Evolutionary conservation across 1,140 invertebrate species (phyloP).

Genomic region (Maniola jurtina): DNA sequence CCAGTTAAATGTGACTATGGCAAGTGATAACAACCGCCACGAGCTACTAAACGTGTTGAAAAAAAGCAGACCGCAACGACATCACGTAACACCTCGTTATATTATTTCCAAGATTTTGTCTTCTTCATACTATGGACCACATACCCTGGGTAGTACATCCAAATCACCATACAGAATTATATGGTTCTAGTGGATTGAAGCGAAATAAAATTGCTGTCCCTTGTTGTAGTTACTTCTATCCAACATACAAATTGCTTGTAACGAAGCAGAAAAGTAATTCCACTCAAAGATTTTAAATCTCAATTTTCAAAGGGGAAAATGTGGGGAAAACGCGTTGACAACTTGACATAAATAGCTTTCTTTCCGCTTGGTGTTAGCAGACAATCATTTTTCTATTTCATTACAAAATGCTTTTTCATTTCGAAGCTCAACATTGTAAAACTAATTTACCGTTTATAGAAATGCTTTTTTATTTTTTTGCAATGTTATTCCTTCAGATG

Average conservation of each 20-base stretch:
- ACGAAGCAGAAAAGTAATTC: neutral
- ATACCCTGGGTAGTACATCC: too few species aligned
- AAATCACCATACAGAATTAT: too few species aligned
- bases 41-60: too few species aligned
- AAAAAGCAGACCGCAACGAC: too few species aligned
- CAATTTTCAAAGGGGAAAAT: neutral
- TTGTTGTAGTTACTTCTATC: too few species aligned
- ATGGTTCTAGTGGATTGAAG: too few species aligned
- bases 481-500: neutral
- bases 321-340: neutral
- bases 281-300: neutral
- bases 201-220: too few species aligned
- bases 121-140: too few species aligned
- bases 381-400: constrained; percentile 5
- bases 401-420: constrained; percentile 5
- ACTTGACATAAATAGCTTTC: constrained; percentile 2
- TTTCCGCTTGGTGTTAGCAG: constrained; percentile 4
- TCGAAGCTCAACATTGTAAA: neutral
- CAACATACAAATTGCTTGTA: neutral
- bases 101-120: too few species aligned
- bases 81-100: too few species aligned
- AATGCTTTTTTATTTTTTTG: neutral
- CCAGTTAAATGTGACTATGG: too few species aligned
- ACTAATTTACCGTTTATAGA: neutral
- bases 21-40: too few species aligned